Evolutionary conservation across 2,888 invertebrate genomes (phyloP), one percentile per base, ranked within the genome.

Genomic region (Dendrolimus houi): DNA sequence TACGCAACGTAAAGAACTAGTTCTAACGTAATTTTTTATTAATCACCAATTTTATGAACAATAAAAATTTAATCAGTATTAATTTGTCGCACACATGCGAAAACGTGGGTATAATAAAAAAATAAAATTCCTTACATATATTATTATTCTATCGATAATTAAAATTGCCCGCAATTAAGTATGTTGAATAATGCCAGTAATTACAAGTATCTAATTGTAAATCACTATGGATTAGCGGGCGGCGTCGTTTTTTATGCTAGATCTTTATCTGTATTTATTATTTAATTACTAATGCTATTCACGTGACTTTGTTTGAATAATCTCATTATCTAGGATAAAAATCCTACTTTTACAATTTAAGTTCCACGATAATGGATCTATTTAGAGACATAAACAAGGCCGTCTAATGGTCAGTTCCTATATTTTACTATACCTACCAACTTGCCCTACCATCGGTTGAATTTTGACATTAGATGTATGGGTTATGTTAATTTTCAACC

Each of bases 221-320:
- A 87, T 87, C 83, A 84, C 64, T 65, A 64, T 70, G 79, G 89
- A 87, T 89, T 86, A 86, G 77, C 66, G 63, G 62, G 61, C 64
- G 70, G 56, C 59, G 77, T 83, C 88, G 87, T 70, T 78, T 78
- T 81, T 81, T 83, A 69, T 71, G 64, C 63, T 66, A 75, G 74
- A 74, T 74, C 77, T 83, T 83, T 85, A 87, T 87, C 85, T 83
- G 69, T 75, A 70, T 89, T 90, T 88, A 90, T 87, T 80, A 75
- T 85, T 86, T 89, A 89, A 89, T 89, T 89, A 87, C 75, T 29
- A 29, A 6, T 29, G 29, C 29, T 29, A 29, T 29, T 29, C 29
- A 29, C 29, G 29, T 29, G 29, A 29, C 29, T 29, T 29, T 6
- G 29, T 29, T 29, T 3, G 29, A 29, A 29, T 29, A 29, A 29